Percentiles rank a stretch among this genome's conserved stretches.
phyloP scores from a whole-genome alignment of 2,888 invertebrate species.

The Polydesmus complanatus region DNA sequence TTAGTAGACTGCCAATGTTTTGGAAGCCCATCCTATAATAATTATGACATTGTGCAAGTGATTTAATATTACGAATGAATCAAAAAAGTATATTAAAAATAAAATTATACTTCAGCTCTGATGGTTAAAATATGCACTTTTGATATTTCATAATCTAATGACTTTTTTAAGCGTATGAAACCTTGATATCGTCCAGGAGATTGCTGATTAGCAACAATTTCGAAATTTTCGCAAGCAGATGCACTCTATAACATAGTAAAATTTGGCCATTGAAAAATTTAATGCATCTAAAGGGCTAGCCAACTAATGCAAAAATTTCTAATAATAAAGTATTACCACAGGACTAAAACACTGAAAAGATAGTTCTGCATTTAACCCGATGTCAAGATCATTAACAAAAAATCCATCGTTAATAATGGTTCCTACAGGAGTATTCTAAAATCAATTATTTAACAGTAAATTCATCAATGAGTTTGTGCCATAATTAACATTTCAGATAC shows the following conservation, averaged over 20 bases:
- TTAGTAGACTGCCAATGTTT: slow-evolving; percentile 52
- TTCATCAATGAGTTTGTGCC: not conserved
- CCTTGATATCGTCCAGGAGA: slow-evolving; percentile 54
- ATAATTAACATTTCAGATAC: too few relatives aligned
- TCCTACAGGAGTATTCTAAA: slow-evolving; percentile 44
- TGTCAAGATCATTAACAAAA: slow-evolving; percentile 54
- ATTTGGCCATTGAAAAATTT: not conserved
- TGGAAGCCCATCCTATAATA: slow-evolving; percentile 35
- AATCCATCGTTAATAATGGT: slow-evolving; percentile 48
- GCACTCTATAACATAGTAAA: slow-evolving; percentile 7
- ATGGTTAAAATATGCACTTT: slow-evolving; percentile 30
- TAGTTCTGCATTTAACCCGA: slow-evolving; percentile 56
- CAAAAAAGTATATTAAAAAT: slow-evolving; percentile 12
- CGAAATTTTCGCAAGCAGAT: slow-evolving; percentile 17
- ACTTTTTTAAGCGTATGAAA: slow-evolving; percentile 47
- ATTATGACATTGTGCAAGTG: not conserved
- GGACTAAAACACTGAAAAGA: slow-evolving; percentile 42
- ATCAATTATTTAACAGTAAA: not conserved
- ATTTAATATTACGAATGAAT: not conserved
- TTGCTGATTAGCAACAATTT: not conserved
- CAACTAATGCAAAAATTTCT: not conserved
- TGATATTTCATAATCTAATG: slow-evolving; percentile 58
- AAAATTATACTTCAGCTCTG: slow-evolving; percentile 26
- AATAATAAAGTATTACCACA: slow-evolving; percentile 8
- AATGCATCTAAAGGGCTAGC: slow-evolving; percentile 1